These are phyloP conservation scores for Ochropleura plecta DNA, from an alignment of 2,888 invertebrate genomes.

Conservation along the genomic window DNA sequence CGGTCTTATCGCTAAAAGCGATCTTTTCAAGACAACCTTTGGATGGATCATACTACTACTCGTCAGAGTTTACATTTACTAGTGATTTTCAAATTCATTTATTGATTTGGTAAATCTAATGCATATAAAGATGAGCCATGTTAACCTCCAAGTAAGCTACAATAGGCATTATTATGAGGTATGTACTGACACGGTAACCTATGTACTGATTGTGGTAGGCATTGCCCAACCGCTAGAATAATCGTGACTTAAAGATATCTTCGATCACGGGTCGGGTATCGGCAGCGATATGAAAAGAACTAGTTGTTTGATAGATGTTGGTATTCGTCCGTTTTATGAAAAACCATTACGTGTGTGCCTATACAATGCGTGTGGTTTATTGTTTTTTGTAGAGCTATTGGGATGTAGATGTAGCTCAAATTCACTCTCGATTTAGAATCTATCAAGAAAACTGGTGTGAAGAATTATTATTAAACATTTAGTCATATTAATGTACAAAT, in stretches of 20 bases:
- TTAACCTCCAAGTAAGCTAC: slow-evolving; percentile 12
- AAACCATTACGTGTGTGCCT: not conserved
- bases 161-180: slow-evolving; percentile 39
- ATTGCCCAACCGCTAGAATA: slow-evolving; percentile 36
- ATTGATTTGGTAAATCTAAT: slow-evolving; percentile 23
- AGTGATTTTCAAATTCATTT: not conserved
- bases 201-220: slow-evolving; percentile 19
- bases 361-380: not conserved
- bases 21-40: no score
- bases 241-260: slow-evolving; percentile 23
- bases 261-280: slow-evolving; percentile 9
- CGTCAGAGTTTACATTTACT: no score
- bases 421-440: not conserved
- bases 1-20: no score
- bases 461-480: not conserved
- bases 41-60: no score
- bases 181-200: slow-evolving; percentile 43
- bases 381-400: not conserved
- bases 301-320: slow-evolving; percentile 1
- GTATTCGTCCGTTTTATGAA: not conserved
- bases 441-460: not conserved
- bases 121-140: slow-evolving; percentile 25
- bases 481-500: not conserved
- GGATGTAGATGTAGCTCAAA: not conserved
- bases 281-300: slow-evolving; percentile 1